A percentile compares a stretch with the other conserved stretches of the same genome.
Evolutionary conservation across 2,113 vertebrate genomes (phyloP).

Genomic region (Otocyon megalotis): DNA sequence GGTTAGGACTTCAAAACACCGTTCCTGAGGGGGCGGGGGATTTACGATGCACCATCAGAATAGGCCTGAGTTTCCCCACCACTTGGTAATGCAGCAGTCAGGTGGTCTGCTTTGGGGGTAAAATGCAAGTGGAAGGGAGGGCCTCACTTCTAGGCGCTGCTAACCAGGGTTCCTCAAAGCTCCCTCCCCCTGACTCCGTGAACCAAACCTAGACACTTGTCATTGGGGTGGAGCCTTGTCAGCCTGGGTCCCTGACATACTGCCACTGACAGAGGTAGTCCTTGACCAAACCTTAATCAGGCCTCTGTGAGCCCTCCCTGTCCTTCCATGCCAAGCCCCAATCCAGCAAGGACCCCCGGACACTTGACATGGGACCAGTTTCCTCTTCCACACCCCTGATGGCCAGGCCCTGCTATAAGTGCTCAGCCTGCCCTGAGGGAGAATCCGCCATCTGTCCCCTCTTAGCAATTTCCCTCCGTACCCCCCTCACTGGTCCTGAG

Average conservation of each 20-base stretch:
- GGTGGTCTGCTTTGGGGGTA: not conserved
- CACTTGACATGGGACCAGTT: not conserved
- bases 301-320: not conserved
- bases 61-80: accelerated
- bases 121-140: not conserved
- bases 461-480: not conserved
- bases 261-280: not conserved
- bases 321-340: too few relatives aligned
- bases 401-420: not conserved
- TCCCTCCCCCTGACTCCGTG: too few relatives aligned
- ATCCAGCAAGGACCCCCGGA: not conserved
- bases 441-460: not conserved
- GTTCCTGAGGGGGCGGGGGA: too few relatives aligned
- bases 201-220: not conserved
- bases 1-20: not conserved
- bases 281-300: not conserved
- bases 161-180: not conserved
- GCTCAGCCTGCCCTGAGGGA: not conserved
- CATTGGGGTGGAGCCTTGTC: not conserved
- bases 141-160: not conserved
- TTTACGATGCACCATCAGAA: not conserved
- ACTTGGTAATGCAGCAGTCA: too few relatives aligned
- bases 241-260: not conserved
- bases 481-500: not conserved
- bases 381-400: not conserved